Evolutionary conservation across 1,140 invertebrate species (phyloP), one percentile per base, ranked within the genome.

Genomic region (Plutomurus gul): DNA sequence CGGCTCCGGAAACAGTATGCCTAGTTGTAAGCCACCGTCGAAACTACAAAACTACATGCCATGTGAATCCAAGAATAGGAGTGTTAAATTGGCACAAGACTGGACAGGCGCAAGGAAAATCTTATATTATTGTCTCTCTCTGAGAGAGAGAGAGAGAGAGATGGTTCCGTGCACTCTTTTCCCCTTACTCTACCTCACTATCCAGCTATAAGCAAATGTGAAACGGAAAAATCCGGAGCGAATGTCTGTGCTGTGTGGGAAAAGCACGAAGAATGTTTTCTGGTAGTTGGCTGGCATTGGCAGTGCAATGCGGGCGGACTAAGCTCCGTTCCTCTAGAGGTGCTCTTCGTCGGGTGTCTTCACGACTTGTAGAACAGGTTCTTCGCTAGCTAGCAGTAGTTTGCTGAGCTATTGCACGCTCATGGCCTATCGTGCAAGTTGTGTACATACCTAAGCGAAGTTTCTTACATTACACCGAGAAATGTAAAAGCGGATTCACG

Each of bases 281-380:
- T 65, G 56, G 56, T 30, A 65, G 56, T 65, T 65, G 56, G 56
- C 56, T 65, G 56, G 56, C 56, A 65, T 65, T 65, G 56, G 56
- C 56, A 65, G 56, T 65, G 56, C 56, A 65, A 25, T 65, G 56
- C 56, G 56, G 56, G 70, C 70, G 70, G 70, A 72, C 70, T 46
- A 43, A 72, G 70, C 70, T 72, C 70, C 70, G 70, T 46, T 72
- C 70, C 70, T 72, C 56, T 65, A 65, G n/a, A n/a, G 56, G 56
- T 65, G 56, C 56, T 65, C 70, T 72, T 37, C 70, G 70, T n/a
- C n/a, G 70, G 70, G 70, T 72, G 70, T 72, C 70, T 72, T 65
- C 56, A 33, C 16, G 7, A 65, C 36, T 72, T 72, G 39, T 27
- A 40, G 30, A 16, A 40, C 39, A 40, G 18, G 10, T 46, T 72